These are phyloP conservation scores for Alloscopus bannaensis DNA, from an alignment of 2,888 invertebrate species.

Conservation along the genomic window DNA sequence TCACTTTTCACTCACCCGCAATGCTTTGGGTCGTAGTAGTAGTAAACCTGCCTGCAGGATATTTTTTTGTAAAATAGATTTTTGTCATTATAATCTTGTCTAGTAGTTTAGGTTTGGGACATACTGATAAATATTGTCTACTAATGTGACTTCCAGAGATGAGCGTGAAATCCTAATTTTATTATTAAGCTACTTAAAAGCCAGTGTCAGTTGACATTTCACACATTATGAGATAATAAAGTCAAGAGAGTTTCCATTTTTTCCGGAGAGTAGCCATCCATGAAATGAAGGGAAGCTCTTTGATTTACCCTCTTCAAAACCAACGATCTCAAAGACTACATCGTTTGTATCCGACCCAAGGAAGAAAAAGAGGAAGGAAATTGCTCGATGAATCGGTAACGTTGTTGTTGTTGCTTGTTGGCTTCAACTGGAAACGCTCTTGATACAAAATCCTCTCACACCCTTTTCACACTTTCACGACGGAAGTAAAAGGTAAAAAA, in stretches of 20 bases:
- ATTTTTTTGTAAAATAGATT: no score
- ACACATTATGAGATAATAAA: conserved; percentile 11
- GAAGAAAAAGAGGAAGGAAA: neutral
- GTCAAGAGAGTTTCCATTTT: neutral
- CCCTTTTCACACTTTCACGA: neutral
- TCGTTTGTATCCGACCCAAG: no score
- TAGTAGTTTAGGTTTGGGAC: no score
- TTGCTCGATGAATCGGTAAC: conserved; percentile 1
- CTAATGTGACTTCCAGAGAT: no score
- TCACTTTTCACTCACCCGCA: no score
- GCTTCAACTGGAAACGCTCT: neutral
- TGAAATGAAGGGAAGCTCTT: conserved; percentile 5
- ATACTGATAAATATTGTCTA: no score
- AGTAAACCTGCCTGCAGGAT: no score
- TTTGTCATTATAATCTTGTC: no score
- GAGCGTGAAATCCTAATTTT: no score
- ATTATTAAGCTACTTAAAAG: neutral
- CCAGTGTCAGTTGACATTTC: neutral
- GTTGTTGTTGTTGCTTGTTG: neutral
- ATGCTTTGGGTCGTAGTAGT: no score
- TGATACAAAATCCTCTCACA: neutral
- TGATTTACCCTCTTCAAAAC: neutral
- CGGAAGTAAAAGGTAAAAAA: conserved; percentile 4
- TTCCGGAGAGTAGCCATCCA: conserved; percentile 2
- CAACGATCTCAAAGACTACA: no score